Evolutionary conservation across 1,140 invertebrate species (phyloP), one percentile per base, ranked within the genome.

Genomic region (Pogonognathellus flavescens): DNA sequence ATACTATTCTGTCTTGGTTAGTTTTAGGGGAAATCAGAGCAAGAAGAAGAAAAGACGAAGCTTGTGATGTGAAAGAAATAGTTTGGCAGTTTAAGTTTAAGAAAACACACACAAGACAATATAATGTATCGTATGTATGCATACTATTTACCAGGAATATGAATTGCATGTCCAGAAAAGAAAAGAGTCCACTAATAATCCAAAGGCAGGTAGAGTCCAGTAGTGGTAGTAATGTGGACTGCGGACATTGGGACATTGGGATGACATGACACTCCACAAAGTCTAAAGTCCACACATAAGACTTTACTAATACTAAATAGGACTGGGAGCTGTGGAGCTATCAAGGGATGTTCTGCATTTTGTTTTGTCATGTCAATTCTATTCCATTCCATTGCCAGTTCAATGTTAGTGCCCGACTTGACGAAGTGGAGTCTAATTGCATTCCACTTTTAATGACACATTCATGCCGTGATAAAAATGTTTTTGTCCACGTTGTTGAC

Each of bases 391-490:
- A 76, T 50, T 76, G 70, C 70, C 49, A 41, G 70, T 31, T 76
- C 25, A 31, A 76, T 76, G 70, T 76, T 76, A 76, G 70, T 76
- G 70, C 31, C 70, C 70, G 70, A 76, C 41, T 76, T 76, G 70
- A 76, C 70, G 70, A 76, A 76, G 70, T 76, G 70, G 70, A 76
- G 57, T 66, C 66, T 84, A 84, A 84, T 84, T 84, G 84, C 84
- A 80, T 84, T 84, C 84, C 84, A 59, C 53, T n/a, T 84, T 76
- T 59, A 84, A 84, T 84, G 84, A 59, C 72, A 80, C 70, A 84
- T 76, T 84, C 66, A 84, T 84, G 53, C 84, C 66, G 66, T 70
- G 84, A 80, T 84, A 84, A 84, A 84, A 76, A 55, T 59, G 62
- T 84, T 84, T 80, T 72, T 76, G 70, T 76, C 70, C 84, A 25